Evolutionary conservation across 2,888 invertebrate genomes (phyloP), one percentile per base, ranked within the genome.

Genomic region (Melikaiella ostensackeni): DNA sequence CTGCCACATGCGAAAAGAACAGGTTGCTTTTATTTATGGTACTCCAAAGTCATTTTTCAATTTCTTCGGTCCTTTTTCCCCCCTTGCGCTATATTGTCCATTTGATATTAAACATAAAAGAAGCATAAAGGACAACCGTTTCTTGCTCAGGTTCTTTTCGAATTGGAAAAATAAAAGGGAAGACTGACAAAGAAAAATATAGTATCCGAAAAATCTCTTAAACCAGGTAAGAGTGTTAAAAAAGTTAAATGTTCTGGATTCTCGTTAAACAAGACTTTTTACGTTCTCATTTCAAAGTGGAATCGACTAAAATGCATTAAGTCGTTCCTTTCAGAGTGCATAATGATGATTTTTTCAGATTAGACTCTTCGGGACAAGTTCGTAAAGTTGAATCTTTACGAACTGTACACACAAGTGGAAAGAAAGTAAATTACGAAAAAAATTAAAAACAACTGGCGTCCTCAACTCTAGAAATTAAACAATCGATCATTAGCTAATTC

Each of bases 311-410:
- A 62, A 33, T 62, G 62, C 62, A 62, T 62, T 62, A 62, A 30
- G 33, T 35, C 9, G 33, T 62, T 62, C 30, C n/a, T n/a, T n/a
- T n/a, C n/a, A n/a, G n/a, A n/a, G n/a, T n/a, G n/a, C n/a, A n/a
- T n/a, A n/a, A n/a, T n/a, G n/a, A n/a, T n/a, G n/a, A 63, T 33
- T 11, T 63, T 63, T n/a, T 35, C n/a, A 62, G 62, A 62, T 62
- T 62, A 35, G 11, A 21, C 62, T n/a, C 21, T n/a, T 35, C 9
- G 35, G 33, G n/a, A 21, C n/a, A 63, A 35, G 35, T 63, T 63
- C 62, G 35, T 63, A 63, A 63, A 63, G 9, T n/a, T 3, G 8
- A 4, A 63, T 30, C n/a, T 63, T 63, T 63, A 63, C 21, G 62
- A 63, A 63, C 33, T 24, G 3, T 24, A 24, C 13, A 57, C 5